Evolutionary conservation across 92 coral and sea anemone species (phyloP), one percentile per base, ranked within the genome.

Genomic region (Epizoanthus fatuus): DNA sequence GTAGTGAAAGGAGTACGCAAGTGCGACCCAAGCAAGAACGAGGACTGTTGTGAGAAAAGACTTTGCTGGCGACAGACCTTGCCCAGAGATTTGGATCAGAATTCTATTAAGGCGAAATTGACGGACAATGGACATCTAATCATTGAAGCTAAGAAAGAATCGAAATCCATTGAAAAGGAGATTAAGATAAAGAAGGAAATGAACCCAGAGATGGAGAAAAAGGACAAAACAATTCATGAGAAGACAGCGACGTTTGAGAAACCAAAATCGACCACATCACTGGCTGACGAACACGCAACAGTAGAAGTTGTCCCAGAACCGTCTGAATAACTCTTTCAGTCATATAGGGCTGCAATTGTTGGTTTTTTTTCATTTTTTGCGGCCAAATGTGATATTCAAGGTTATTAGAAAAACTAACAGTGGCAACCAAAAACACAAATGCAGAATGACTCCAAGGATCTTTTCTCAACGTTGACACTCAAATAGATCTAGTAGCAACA

Each of bases 281-380:
- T 67, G 15, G 15, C 51, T 4, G 86, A 85, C 4, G 93, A 92
- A 2, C 93, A 92, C 5, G 83, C 83, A n/a, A 89, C 93, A 6
- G 90, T 92, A 2, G 95, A 92, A 68, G 81, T 92, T 29, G 85
- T 86, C 45, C 87, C 87, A 11, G 95, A 92, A 17, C 44, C n/a
- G 14, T 49, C 53, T 9, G 53, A 49, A 12, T 49, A 49, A 5
- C 49, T 44, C 6, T 4, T 44, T 44, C 49, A 44, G 5, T 49
- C 0, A 49, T 49, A 47, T 47, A 49, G 35, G 35, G 2, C 35
- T 44, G 11, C 13, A 49, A 8, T 49, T 49, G 1, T 49, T 49
- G 13, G 10, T 10, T 49, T 49, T 49, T 29, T 1, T 29, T 29
- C 35, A 29, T 29, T 29, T 29, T 29, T 29, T 29, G 35, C 35